A percentile compares a stretch with the other conserved stretches of the same genome.
phyloP scores from a whole-genome alignment of 2,797 vertebrate genomes.

The Myoxocephalus aenaeus region DNA sequence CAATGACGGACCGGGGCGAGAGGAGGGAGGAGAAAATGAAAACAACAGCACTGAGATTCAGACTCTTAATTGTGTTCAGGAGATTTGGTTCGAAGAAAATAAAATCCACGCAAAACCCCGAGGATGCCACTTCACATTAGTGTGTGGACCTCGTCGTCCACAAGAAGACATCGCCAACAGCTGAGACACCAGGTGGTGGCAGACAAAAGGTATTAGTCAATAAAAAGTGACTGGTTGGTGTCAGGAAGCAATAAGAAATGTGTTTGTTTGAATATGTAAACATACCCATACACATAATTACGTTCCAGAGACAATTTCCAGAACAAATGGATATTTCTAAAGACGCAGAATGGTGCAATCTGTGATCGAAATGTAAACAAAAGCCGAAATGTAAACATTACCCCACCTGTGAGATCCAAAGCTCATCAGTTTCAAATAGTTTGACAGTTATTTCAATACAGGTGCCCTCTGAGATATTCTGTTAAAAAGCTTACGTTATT shows the following conservation, averaged over 20 bases:
- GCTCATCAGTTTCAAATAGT: not conserved
- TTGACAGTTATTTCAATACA: not conserved
- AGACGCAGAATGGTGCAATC: not conserved
- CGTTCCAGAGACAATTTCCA: conserved; percentile 6
- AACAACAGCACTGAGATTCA: conserved; percentile 57
- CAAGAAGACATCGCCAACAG: conserved; percentile 40
- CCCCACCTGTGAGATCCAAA: not conserved
- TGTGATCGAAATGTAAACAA: conserved; percentile 4
- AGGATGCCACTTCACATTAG: conserved; percentile 65
- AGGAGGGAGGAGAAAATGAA: conserved; percentile 55
- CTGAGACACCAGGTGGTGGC: conserved; percentile 59
- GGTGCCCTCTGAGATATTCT: not conserved
- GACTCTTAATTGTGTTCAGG: conserved; percentile 58
- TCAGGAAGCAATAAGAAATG: not conserved
- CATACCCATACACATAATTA: not conserved
- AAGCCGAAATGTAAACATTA: not conserved
- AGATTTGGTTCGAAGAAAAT: conserved; percentile 60
- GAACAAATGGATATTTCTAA: not conserved
- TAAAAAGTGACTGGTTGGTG: conserved; percentile 24
- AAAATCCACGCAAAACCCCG: conserved; percentile 51
- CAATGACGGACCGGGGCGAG: conserved; percentile 45
- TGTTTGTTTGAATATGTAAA: conserved; percentile 26
- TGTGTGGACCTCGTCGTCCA: conserved; percentile 32
- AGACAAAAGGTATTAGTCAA: conserved; percentile 41
- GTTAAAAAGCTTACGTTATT: not conserved